Evolutionary conservation across 2,113 vertebrate species (phyloP).

Genomic region (Dipodomys spectabilis): DNA sequence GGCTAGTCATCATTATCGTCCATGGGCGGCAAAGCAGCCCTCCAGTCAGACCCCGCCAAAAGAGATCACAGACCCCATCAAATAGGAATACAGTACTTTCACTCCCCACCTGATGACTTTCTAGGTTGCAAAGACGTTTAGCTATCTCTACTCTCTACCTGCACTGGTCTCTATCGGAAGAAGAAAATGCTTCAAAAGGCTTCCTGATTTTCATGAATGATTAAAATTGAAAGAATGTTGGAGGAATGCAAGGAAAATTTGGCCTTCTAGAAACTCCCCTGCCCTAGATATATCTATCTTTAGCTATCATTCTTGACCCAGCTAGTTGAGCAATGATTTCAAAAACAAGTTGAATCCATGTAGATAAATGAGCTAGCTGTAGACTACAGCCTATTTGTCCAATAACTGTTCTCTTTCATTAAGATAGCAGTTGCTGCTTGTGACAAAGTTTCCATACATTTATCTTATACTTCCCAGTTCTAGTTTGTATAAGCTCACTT

Average conservation of each 20-base stretch:
- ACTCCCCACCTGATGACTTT: not conserved
- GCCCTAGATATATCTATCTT: not conserved
- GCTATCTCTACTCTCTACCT: not conserved
- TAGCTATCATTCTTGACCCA: not conserved
- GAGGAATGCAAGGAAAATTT: constrained; percentile 8
- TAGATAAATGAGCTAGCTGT: not conserved
- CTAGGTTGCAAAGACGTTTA: not conserved
- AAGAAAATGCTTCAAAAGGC: not conserved
- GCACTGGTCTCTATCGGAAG: not conserved
- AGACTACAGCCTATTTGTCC: not conserved
- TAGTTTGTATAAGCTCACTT: not conserved
- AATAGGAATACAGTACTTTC: not conserved
- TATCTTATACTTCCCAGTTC: constrained; percentile 29
- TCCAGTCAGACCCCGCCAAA: not conserved
- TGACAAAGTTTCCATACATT: constrained; percentile 13
- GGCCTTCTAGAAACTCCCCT: not conserved
- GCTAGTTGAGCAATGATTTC: not conserved
- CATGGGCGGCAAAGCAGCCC: not conserved
- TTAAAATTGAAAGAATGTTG: constrained; percentile 40
- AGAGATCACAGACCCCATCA: not conserved
- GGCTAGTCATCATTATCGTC: not conserved
- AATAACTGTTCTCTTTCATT: not conserved
- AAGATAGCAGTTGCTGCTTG: constrained; percentile 3
- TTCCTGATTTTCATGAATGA: constrained; percentile 44
- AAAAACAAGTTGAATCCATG: not conserved